Percentiles rank a stretch among this genome's conserved stretches.
Evolutionary conservation across 1,140 invertebrate genomes (phyloP).

Genomic region (Orussus abietinus): DNA sequence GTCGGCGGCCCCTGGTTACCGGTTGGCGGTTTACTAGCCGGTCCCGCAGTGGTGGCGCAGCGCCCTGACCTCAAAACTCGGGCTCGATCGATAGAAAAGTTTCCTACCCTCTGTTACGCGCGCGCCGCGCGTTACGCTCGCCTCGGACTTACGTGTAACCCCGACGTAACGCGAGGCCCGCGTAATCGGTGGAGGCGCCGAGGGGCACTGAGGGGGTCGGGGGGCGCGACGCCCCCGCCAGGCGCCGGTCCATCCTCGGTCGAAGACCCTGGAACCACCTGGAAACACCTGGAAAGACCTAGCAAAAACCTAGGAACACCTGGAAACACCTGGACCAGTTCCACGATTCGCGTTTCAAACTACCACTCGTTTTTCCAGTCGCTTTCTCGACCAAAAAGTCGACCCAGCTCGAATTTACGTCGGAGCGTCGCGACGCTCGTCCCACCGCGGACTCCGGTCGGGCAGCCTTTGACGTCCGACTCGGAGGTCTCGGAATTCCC

Average conservation of each 20-base stretch:
- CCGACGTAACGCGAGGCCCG: constrained; percentile 12
- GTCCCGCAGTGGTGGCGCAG: constrained; percentile 41
- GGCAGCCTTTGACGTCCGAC: too few relatives aligned
- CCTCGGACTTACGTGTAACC: constrained; percentile 4
- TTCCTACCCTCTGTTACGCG: constrained; percentile 29
- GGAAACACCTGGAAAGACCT: too few relatives aligned
- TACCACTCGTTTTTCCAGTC: too few relatives aligned
- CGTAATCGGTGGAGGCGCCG: not conserved
- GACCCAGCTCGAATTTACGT: too few relatives aligned
- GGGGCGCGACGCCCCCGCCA: constrained; percentile 9
- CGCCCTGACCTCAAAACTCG: constrained; percentile 43
- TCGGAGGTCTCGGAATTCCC: too few relatives aligned
- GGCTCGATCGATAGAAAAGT: constrained; percentile 41
- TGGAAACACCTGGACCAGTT: too few relatives aligned
- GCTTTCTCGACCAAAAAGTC: too few relatives aligned
- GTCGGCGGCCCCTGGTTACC: constrained; percentile 16
- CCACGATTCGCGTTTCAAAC: too few relatives aligned
- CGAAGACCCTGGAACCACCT: too few relatives aligned
- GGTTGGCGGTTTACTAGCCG: constrained; percentile 23
- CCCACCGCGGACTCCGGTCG: too few relatives aligned
- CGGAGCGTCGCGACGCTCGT: too few relatives aligned
- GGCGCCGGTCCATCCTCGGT: constrained; percentile 11
- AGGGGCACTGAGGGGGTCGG: constrained; percentile 4
- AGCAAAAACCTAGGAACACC: too few relatives aligned
- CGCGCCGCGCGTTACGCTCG: constrained; percentile 8